Evolutionary conservation across 2,888 invertebrate genomes (phyloP).

Genomic region (Diaperis boleti): DNA sequence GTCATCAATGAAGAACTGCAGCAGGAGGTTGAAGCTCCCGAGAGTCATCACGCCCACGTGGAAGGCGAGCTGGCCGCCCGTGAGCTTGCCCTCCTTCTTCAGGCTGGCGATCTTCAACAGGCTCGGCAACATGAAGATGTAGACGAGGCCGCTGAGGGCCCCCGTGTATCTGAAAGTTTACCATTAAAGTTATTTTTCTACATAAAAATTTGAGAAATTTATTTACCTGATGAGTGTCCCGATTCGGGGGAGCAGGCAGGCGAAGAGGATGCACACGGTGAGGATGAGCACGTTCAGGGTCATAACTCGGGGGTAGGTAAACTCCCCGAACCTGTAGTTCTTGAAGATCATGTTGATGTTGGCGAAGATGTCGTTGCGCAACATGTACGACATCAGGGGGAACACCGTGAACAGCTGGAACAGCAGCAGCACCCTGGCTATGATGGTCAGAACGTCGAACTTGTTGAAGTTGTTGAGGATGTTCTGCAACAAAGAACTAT

Average conservation of each 20-base stretch:
- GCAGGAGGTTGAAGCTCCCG: slow-evolving; percentile 80
- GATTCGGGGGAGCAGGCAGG: slow-evolving; percentile 86
- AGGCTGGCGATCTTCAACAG: slow-evolving; percentile 80
- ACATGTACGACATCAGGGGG: slow-evolving; percentile 86
- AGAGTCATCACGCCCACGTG: slow-evolving; percentile 77
- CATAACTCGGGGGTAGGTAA: slow-evolving; percentile 68
- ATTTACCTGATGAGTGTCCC: slow-evolving; percentile 86
- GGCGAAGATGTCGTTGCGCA: slow-evolving; percentile 79
- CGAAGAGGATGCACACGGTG: slow-evolving; percentile 81
- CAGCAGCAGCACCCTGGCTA: slow-evolving; percentile 84
- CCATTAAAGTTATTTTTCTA: slow-evolving; percentile 8
- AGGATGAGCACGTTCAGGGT: slow-evolving; percentile 75
- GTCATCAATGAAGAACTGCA: slow-evolving; percentile 83
- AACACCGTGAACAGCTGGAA: slow-evolving; percentile 92
- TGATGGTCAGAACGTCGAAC: slow-evolving; percentile 82
- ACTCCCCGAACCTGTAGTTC: slow-evolving; percentile 58
- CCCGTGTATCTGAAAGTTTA: slow-evolving; percentile 84
- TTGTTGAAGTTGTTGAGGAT: slow-evolving; percentile 89
- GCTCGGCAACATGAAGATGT: slow-evolving; percentile 88
- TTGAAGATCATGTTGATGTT: slow-evolving; percentile 58
- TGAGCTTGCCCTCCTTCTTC: slow-evolving; percentile 72
- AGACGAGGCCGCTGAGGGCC: slow-evolving; percentile 87
- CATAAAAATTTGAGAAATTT: too few relatives aligned
- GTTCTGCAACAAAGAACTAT: slow-evolving; percentile 76
- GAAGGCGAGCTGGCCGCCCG: slow-evolving; percentile 68